Conservation (phyloP, 2,797 vertebrate species). For the Argyrosomus regius region DNA sequence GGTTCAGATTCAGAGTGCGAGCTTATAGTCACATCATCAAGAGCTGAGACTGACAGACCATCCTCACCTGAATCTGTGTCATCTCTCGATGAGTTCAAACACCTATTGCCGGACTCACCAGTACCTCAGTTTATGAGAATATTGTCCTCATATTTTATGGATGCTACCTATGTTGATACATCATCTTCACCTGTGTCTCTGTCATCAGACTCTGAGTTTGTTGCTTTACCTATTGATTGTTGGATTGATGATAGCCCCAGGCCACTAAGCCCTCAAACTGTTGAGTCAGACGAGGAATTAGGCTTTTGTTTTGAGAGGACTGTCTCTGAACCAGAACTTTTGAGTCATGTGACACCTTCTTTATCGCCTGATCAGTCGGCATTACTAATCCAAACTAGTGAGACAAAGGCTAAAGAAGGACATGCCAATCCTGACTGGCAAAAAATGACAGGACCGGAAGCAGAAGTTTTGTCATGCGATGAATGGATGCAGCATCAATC, state of each 20-base stretch:
- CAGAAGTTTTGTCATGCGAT: conserved; percentile 26
- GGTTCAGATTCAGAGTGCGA: conserved; percentile 70
- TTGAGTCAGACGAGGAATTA: conserved; percentile 67
- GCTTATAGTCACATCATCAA: conserved; percentile 47
- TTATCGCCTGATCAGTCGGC: neutral
- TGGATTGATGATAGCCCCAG: conserved; percentile 71
- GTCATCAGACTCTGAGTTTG: conserved; percentile 76
- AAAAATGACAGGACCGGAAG: conserved; percentile 18
- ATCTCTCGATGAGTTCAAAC: conserved; percentile 67
- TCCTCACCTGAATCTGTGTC: conserved; percentile 77
- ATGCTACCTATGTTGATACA: conserved; percentile 45
- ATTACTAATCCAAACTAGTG: conserved; percentile 8
- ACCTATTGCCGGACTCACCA: conserved; percentile 80
- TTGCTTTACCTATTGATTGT: conserved; percentile 68
- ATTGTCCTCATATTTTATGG: conserved; percentile 76
- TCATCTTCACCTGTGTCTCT: conserved; percentile 75
- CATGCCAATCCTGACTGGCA: conserved; percentile 20
- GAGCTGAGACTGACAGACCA: conserved; percentile 54
- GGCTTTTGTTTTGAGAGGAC: conserved; percentile 21
- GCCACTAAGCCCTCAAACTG: conserved; percentile 72
- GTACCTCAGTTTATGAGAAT: conserved; percentile 79
- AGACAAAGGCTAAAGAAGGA: conserved; percentile 35
- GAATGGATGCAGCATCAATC: conserved; percentile 16
- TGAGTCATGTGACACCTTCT: conserved; percentile 62
- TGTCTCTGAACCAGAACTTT: conserved; percentile 32